These are phyloP conservation scores for Aradophagus sp. DNA, from an alignment of 1,140 invertebrate species.

Conservation along the genomic window DNA sequence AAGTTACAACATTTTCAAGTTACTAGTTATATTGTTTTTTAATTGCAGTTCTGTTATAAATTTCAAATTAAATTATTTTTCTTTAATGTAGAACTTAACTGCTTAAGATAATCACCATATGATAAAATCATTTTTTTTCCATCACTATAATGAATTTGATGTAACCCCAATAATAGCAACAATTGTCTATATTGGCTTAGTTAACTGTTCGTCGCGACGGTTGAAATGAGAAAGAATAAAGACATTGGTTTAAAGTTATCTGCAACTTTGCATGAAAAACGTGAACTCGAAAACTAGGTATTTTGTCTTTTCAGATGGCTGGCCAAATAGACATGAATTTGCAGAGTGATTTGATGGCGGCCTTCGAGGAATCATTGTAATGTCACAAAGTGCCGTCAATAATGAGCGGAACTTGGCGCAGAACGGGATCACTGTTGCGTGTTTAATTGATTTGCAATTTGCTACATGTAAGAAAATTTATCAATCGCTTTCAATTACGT, in stretches of 20 bases:
- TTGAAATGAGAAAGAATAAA: conserved; percentile 2
- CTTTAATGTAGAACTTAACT: too few relatives aligned
- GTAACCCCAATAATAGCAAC: too few relatives aligned
- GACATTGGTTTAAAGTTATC: background rate
- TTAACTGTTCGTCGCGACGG: too few relatives aligned
- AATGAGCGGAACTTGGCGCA: conserved; percentile 58
- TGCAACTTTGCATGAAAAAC: background rate
- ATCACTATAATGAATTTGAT: too few relatives aligned
- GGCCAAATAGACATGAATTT: conserved; percentile 98
- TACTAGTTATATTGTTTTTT: too few relatives aligned
- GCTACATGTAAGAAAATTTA: background rate
- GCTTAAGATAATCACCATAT: too few relatives aligned
- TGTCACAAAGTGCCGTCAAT: conserved; percentile 62
- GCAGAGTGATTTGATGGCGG: conserved; percentile 98
- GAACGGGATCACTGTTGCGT: conserved; percentile 23
- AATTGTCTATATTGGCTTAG: too few relatives aligned
- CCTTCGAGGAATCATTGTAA: conserved; percentile 96
- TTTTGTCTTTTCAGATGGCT: conserved; percentile 86
- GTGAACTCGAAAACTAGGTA: conserved; percentile 43
- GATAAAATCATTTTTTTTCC: too few relatives aligned
- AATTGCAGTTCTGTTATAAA: too few relatives aligned
- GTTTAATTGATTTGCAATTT: conserved; percentile 34
- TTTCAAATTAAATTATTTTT: too few relatives aligned
- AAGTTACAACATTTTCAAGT: background rate
- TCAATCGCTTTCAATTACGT: too few relatives aligned